Evolutionary conservation across 1,140 invertebrate species (phyloP), one percentile per base, ranked within the genome.

Genomic region (Ceratosolen solmsi): DNA sequence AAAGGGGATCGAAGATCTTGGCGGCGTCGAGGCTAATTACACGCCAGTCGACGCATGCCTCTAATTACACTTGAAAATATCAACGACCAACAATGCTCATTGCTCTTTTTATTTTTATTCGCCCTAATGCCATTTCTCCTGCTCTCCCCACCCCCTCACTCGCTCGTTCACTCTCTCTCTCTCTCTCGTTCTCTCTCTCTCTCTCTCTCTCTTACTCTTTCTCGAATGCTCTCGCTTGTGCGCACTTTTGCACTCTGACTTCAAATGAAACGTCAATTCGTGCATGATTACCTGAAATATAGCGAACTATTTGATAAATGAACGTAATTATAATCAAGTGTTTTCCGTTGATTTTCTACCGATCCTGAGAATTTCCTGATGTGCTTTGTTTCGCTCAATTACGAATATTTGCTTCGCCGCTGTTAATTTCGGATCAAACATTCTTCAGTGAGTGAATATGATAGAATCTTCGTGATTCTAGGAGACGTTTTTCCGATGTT

Each of bases 1-100:
- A 25, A 25, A 72, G 17, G 8, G 68, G 51, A 72, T 73, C 71
- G 60, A 3, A 46, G 65, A 46, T 79, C 51, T 60, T n/a, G 46
- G 60, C 80, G 72, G 73, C 74, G 74, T 49, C 77, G 68, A 27
- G 49, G 49, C 65, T 82, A 82, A 82, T 82, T 82, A 77, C 80
- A 77, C 36, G 65, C 65, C 17, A 49, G 17, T 51, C 36, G 74
- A 58, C 73, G 80, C 36, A 65, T 54, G 51, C 38, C 65, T 77
- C 74, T 82, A 82, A 82, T 82, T 82, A 63, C 63, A 60, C 74
- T 58, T 46, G 65, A 73, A 76, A 73, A 76, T 63, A 73, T 51
- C 54, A 51, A 41, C 2, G 58, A 38, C 33, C 46, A 81, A 76
- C 68, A 60, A 54, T 75, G 71, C 56, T 74, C 41, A 0, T 58